Evolutionary conservation across 1,140 invertebrate species (phyloP), one percentile per base, ranked within the genome.

Genomic region (Drosophila kurseongensis): DNA sequence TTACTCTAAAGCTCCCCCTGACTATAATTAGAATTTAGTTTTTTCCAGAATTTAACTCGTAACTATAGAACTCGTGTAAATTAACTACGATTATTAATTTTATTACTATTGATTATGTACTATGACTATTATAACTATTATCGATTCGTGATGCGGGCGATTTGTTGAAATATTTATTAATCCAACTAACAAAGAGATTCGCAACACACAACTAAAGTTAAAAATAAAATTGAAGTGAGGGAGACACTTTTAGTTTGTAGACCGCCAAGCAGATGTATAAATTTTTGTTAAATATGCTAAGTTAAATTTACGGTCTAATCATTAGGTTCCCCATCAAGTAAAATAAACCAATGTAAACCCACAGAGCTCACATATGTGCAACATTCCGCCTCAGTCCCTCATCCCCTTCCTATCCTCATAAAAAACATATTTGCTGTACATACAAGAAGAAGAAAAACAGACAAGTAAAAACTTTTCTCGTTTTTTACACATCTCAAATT

Each of bases 111-210:
- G 52, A 68, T 68, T 67, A 59, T 42, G 54, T 72, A 68, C 35
- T 60, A 74, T 16, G 68, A 77, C 63, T 56, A 77, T 76, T 63
- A 57, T 50, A 47, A 29, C 44, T 77, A 76, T 76, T 75, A 77
- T 68, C 73, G 74, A 80, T 83, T 80, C 42, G 71, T 76, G 71
- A 67, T 76, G 75, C 71, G 59, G 81, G 74, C 71, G 85, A 85
- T 81, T 86, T 86, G 83, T 86, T 86, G 56, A 86, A 76, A 79
- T 86, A 85, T 85, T 79, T 88, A 88, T 88, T 83, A 82, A 88
- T 62, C 60, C 36, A 58, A 54, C 54, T 63, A 75, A 65, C 57
- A 56, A 78, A 69, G 65, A 81, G 65, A 68, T 68, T 68, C 60
- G 59, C 36, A 45, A 54, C 47, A 57, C 38, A 72, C 42, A 54